Evolutionary conservation across 2,113 vertebrate species (phyloP).

Genomic region (Brevimyrus niger): DNA sequence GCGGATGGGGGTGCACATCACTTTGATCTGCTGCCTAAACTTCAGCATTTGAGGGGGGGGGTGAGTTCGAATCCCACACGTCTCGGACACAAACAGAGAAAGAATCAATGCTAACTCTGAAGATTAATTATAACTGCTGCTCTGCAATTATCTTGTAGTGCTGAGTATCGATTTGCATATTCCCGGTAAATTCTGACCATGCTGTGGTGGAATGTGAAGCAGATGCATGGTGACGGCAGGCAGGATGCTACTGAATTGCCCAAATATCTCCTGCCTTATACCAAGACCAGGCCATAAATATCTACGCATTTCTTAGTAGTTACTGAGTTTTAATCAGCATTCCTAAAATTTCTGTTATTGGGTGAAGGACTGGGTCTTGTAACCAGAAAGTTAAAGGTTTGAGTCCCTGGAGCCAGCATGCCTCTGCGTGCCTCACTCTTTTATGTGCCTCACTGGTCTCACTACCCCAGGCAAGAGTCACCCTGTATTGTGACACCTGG

Average conservation of each 20-base stretch:
- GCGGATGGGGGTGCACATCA: neutral
- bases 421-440: neutral
- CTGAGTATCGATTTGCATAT: neutral
- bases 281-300: neutral
- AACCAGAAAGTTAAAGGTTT: neutral
- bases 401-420: neutral
- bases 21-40: neutral
- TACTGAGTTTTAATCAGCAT: neutral
- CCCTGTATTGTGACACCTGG: slow-evolving; percentile 4
- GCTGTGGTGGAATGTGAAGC: neutral
- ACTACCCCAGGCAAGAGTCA: neutral
- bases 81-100: neutral
- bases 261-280: neutral
- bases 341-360: neutral
- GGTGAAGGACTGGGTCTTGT: neutral
- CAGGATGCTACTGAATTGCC: neutral
- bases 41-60: neutral
- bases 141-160: neutral
- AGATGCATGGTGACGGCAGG: neutral
- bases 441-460: neutral
- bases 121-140: neutral
- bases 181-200: neutral
- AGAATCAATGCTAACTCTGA: neutral
- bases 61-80: neutral
- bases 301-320: neutral